A percentile compares a stretch with the other conserved stretches of the same genome.
Conservation (phyloP, 2,888 invertebrate genomes). For the Dorcus parallelipipedus region DNA sequence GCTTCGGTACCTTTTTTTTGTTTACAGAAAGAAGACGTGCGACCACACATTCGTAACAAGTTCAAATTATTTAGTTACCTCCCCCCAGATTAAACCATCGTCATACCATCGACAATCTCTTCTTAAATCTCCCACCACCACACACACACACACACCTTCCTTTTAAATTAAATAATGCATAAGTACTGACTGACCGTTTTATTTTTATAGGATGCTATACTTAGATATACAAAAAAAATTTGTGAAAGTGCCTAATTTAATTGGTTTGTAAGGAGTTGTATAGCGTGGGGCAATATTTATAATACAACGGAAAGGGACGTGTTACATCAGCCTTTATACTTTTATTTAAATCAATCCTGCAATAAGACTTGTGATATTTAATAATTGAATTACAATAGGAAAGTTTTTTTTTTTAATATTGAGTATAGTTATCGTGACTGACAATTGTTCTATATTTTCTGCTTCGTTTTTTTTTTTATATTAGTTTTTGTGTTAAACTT, state of each 20-base stretch:
- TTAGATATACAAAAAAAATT: constrained; percentile 8
- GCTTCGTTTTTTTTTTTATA: no score
- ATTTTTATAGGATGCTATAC: constrained; percentile 6
- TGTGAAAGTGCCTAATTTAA: constrained; percentile 34
- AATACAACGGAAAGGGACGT: not conserved
- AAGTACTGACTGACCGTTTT: constrained; percentile 38
- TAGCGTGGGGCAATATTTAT: constrained; percentile 9
- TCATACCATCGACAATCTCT: constrained; percentile 30
- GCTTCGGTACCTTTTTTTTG: constrained; percentile 35
- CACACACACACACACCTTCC: not conserved
- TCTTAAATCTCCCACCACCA: not conserved
- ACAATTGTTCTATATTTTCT: no score
- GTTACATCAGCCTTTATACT: no score
- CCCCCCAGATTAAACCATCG: constrained; percentile 69
- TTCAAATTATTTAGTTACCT: constrained; percentile 87
- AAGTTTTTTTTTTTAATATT: no score
- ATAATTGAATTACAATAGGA: no score
- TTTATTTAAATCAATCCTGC: no score
- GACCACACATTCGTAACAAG: constrained; percentile 86
- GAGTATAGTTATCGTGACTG: no score
- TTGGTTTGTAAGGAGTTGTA: not conserved
- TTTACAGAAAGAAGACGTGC: constrained; percentile 81
- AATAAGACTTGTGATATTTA: no score
- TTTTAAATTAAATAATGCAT: constrained; percentile 10
- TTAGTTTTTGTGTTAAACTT: no score